Evolutionary conservation across 2,797 vertebrate species (phyloP).

Genomic region (Neoniphon sammara): DNA sequence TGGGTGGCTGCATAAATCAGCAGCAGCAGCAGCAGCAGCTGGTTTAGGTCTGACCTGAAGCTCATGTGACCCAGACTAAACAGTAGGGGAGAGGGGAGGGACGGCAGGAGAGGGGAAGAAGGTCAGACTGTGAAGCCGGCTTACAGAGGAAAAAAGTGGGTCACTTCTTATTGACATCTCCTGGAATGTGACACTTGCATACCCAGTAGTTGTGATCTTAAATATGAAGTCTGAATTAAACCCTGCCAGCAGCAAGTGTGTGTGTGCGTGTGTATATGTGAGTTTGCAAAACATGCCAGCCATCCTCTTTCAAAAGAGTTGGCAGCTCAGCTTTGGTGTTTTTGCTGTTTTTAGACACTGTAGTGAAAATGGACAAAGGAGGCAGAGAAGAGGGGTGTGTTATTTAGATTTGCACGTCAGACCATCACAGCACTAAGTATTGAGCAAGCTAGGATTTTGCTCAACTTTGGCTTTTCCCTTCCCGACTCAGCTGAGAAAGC

Average conservation of each 20-base stretch:
- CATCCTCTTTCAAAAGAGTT: constrained; percentile 1
- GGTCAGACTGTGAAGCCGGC: constrained; percentile 43
- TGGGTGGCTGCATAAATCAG: not conserved
- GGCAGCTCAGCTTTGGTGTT: not conserved
- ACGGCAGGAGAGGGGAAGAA: constrained; percentile 13
- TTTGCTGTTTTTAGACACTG: constrained; percentile 21
- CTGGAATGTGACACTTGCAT: constrained; percentile 51
- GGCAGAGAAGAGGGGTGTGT: too few species aligned
- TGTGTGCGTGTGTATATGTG: constrained; percentile 16
- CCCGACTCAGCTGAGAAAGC: constrained; percentile 13
- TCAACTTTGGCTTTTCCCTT: not conserved
- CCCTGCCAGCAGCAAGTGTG: constrained; percentile 12
- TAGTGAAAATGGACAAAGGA: not conserved
- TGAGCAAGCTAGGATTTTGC: not conserved
- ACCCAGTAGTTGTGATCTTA: constrained; percentile 36
- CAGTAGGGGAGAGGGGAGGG: constrained; percentile 13
- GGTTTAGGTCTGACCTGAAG: constrained; percentile 44
- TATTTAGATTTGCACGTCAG: too few species aligned
- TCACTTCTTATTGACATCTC: constrained; percentile 46
- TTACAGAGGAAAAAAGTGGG: constrained; percentile 39
- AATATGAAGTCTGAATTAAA: constrained; percentile 42
- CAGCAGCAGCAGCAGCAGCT: constrained; percentile 41
- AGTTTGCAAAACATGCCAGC: constrained; percentile 14
- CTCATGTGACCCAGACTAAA: constrained; percentile 63
- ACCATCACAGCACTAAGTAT: not conserved